phyloP scores from a whole-genome alignment of 2,113 vertebrate species.

The Megaleporinus macrocephalus region DNA sequence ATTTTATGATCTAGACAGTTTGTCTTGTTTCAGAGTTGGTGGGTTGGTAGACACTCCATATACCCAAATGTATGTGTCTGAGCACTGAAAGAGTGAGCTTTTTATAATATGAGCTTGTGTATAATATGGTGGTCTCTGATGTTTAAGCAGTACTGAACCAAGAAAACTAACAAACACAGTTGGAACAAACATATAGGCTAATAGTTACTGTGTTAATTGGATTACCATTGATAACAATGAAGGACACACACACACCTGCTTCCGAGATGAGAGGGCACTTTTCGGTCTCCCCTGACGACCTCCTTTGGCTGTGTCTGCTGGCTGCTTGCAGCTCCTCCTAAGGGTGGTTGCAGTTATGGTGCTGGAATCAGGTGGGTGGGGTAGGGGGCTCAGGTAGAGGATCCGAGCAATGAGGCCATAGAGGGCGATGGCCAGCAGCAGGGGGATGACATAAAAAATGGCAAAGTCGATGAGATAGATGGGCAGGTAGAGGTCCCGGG shows the following conservation, averaged over 20 bases:
- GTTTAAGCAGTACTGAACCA: too few species aligned
- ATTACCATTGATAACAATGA: slow-evolving; percentile 27
- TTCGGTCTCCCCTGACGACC: slow-evolving; percentile 63
- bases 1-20: too few species aligned
- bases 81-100: too few species aligned
- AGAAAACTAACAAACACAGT: not conserved
- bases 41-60: too few species aligned
- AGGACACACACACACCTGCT: slow-evolving; percentile 73
- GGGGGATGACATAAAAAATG: slow-evolving; percentile 80
- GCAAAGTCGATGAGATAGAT: slow-evolving; percentile 85
- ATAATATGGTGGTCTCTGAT: too few species aligned
- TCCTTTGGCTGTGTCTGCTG: slow-evolving; percentile 46
- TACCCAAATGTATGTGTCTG: too few species aligned
- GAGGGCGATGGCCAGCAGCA: slow-evolving; percentile 79
- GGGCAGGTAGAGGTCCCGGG: slow-evolving; percentile 82
- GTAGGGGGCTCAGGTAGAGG: slow-evolving; percentile 76
- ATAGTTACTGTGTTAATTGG: not conserved
- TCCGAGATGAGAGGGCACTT: slow-evolving; percentile 76
- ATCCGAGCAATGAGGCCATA: slow-evolving; percentile 79
- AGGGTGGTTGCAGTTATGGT: slow-evolving; percentile 56
- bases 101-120: too few species aligned
- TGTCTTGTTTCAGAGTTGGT: too few species aligned
- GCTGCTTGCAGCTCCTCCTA: slow-evolving; percentile 66
- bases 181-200: not conserved
- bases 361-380: slow-evolving; percentile 63